phyloP scores from a whole-genome alignment of 1,140 invertebrate species.

The Geopemphigus sp. region DNA sequence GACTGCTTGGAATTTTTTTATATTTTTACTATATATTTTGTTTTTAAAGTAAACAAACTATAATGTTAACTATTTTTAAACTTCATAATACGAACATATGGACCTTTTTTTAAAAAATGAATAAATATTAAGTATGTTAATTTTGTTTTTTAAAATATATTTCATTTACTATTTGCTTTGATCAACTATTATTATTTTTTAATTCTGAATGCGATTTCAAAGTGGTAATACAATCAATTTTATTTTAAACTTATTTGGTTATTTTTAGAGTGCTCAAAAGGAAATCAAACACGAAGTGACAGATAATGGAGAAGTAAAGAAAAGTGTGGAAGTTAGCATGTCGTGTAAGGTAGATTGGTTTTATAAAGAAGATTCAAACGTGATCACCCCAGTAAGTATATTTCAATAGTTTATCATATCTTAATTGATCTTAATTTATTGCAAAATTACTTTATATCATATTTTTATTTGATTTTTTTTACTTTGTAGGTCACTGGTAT shows the following conservation, averaged over 20 bases:
- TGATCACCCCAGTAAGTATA: conserved; percentile 55
- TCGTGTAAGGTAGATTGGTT: conserved; percentile 69
- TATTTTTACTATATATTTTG: too few relatives aligned
- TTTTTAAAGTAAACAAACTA: too few relatives aligned
- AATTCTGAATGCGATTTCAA: too few relatives aligned
- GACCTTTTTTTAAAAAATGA: too few relatives aligned
- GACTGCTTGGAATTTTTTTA: too few relatives aligned
- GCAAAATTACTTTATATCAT: background rate
- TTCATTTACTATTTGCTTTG: too few relatives aligned
- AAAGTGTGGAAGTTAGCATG: conserved; percentile 64
- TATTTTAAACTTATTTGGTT: background rate
- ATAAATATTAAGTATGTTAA: too few relatives aligned
- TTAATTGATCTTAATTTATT: background rate
- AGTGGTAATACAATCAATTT: too few relatives aligned
- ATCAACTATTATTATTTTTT: too few relatives aligned
- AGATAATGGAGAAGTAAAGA: conserved; percentile 60
- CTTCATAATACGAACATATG: too few relatives aligned
- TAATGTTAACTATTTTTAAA: too few relatives aligned
- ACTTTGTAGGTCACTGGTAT: conserved; percentile 45
- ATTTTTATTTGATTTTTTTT: background rate
- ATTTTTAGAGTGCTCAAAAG: conserved; percentile 59
- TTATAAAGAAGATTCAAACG: conserved; percentile 57
- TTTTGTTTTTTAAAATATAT: too few relatives aligned
- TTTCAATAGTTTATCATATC: background rate
- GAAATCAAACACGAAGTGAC: conserved; percentile 57